Evolutionary conservation across 2,797 vertebrate species (phyloP).

Genomic region (Vultur gryphus): DNA sequence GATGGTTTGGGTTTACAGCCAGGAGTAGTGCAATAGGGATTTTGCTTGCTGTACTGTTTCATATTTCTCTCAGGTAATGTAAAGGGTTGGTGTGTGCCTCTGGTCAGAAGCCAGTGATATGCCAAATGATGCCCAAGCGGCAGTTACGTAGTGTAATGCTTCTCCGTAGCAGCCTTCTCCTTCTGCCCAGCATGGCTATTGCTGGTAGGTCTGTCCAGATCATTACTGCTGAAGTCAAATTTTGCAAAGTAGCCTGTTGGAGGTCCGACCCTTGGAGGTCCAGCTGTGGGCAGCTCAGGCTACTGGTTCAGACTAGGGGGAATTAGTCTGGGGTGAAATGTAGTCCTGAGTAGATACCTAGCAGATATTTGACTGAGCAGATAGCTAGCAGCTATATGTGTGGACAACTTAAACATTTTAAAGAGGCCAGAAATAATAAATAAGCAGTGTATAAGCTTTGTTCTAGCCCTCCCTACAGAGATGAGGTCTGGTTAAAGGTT

Average conservation of each 20-base stretch:
- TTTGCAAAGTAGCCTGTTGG: background rate
- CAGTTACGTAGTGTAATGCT: background rate
- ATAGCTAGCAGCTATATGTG: background rate
- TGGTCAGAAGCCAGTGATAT: background rate
- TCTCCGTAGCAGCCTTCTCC: background rate
- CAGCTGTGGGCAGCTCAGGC: background rate
- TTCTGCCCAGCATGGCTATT: accelerated
- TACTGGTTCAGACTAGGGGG: background rate
- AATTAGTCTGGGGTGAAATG: background rate
- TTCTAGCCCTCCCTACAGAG: background rate
- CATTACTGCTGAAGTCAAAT: background rate
- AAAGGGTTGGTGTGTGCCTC: background rate
- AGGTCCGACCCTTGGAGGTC: background rate
- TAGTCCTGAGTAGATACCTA: background rate
- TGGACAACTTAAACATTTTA: background rate
- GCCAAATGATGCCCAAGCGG: background rate
- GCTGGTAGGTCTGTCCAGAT: background rate
- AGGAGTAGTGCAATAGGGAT: background rate
- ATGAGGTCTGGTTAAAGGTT: background rate
- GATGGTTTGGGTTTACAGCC: background rate
- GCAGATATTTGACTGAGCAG: background rate
- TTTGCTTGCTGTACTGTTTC: background rate
- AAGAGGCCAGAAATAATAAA: background rate
- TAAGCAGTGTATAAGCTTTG: background rate
- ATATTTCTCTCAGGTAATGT: background rate